These are phyloP conservation scores for Melierax canorus DNA, from an alignment of 2,113 vertebrate genomes.

Conservation along the genomic window DNA sequence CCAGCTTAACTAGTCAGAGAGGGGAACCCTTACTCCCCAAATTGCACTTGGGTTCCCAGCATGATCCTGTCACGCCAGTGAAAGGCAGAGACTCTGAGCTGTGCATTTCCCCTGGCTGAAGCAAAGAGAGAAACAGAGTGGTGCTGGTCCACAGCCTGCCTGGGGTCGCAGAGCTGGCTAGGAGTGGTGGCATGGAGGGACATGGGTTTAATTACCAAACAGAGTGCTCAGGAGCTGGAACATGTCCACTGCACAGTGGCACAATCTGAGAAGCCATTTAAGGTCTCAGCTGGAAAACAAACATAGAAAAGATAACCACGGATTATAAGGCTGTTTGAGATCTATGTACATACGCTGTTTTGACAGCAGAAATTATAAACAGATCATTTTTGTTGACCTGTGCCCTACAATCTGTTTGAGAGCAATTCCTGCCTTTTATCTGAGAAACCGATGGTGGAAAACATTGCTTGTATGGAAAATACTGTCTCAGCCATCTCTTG, in stretches of 20 bases:
- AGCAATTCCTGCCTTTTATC: conserved; percentile 29
- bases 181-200: not conserved
- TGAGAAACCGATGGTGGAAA: not conserved
- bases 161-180: not conserved
- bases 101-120: not conserved
- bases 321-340: not conserved
- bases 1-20: not conserved
- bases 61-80: not conserved
- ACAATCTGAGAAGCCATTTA: not conserved
- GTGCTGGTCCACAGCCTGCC: not conserved
- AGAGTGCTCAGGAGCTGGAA: not conserved
- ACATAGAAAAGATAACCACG: not conserved
- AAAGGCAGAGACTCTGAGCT: not conserved
- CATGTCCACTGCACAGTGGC: not conserved
- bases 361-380: conserved; percentile 45
- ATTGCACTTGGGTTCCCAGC: not conserved
- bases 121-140: not conserved
- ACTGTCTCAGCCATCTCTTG: not conserved
- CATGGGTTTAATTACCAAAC: not conserved
- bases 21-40: not conserved
- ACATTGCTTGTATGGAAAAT: conserved; percentile 38
- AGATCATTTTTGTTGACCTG: conserved; percentile 38
- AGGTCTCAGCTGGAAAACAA: conserved; percentile 20
- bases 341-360: not conserved
- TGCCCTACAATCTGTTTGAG: conserved; percentile 21